phyloP scores from a whole-genome alignment of 2,888 invertebrate genomes.

The Gymnoscelis rufifasciata region DNA sequence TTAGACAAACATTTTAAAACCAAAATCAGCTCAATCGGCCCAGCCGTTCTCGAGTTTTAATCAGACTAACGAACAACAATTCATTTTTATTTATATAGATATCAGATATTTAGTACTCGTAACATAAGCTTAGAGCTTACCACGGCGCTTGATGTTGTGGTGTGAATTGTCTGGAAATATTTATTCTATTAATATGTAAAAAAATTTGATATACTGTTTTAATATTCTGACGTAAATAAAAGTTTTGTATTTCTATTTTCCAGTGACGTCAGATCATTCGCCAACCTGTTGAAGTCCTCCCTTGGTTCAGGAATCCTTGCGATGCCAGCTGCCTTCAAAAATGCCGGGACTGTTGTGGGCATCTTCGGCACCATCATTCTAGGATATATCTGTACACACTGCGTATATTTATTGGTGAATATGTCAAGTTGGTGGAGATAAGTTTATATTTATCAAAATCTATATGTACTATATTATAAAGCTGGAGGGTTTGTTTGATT shows the following conservation, averaged over 20 bases:
- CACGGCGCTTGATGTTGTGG: too few species aligned
- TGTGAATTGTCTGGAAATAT: too few species aligned
- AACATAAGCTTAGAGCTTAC: too few species aligned
- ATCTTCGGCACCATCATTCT: conserved; percentile 88
- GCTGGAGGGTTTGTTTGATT: too few species aligned
- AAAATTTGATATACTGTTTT: neutral
- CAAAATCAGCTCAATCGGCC: too few species aligned
- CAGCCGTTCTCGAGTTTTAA: too few species aligned
- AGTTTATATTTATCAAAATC: too few species aligned
- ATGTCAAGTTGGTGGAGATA: conserved; percentile 17
- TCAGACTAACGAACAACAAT: too few species aligned
- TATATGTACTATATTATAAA: too few species aligned
- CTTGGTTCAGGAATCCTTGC: conserved; percentile 95
- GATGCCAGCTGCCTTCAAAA: conserved; percentile 92
- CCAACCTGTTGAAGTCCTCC: conserved; percentile 96
- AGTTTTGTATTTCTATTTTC: conserved; percentile 35
- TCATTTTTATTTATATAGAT: too few species aligned
- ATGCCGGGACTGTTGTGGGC: conserved; percentile 90
- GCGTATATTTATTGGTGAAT: conserved; percentile 93
- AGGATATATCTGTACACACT: conserved; percentile 94
- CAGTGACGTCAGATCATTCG: conserved; percentile 90
- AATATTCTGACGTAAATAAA: neutral
- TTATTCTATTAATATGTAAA: neutral
- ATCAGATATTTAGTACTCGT: too few species aligned
- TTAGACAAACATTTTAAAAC: too few species aligned